phyloP scores from a whole-genome alignment of 2,888 invertebrate species.

The Leptopterna dolabrata region DNA sequence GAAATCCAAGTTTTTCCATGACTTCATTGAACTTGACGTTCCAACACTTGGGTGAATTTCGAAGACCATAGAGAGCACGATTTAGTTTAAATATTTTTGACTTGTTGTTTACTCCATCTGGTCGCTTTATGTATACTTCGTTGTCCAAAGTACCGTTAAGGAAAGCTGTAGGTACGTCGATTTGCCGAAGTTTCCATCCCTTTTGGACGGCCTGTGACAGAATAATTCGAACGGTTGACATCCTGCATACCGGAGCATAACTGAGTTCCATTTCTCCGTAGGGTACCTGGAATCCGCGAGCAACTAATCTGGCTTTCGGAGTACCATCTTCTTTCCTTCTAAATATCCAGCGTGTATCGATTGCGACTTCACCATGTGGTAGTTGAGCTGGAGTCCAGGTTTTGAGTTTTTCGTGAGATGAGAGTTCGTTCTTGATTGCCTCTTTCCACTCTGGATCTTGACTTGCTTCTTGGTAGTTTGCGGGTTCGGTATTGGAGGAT shows the following conservation, averaged over 20 bases:
- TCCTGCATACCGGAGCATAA: conserved; percentile 21
- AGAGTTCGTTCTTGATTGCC: conserved; percentile 48
- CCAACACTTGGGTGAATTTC: conserved; percentile 52
- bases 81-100: conserved; percentile 6
- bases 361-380: conserved; percentile 38
- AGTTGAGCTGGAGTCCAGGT: conserved; percentile 24
- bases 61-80: conserved; percentile 6
- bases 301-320: conserved; percentile 56
- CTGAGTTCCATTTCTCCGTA: neutral
- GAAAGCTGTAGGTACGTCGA: conserved; percentile 23
- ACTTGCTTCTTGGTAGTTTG: conserved; percentile 45
- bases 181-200: conserved; percentile 1
- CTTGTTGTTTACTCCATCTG: conserved; percentile 31
- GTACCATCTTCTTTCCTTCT: conserved; percentile 52
- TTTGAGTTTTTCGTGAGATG: no score
- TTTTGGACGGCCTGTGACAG: neutral
- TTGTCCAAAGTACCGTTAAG: conserved; percentile 24
- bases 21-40: conserved; percentile 45
- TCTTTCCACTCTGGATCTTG: conserved; percentile 39
- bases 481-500: conserved; percentile 33
- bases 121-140: conserved; percentile 49
- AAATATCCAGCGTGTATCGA: conserved; percentile 57
- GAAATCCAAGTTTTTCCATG: conserved; percentile 38
- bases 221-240: conserved; percentile 44
- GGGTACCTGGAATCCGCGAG: conserved; percentile 53